phyloP scores from a whole-genome alignment of 2,797 vertebrate genomes.

The Mus caroli region DNA sequence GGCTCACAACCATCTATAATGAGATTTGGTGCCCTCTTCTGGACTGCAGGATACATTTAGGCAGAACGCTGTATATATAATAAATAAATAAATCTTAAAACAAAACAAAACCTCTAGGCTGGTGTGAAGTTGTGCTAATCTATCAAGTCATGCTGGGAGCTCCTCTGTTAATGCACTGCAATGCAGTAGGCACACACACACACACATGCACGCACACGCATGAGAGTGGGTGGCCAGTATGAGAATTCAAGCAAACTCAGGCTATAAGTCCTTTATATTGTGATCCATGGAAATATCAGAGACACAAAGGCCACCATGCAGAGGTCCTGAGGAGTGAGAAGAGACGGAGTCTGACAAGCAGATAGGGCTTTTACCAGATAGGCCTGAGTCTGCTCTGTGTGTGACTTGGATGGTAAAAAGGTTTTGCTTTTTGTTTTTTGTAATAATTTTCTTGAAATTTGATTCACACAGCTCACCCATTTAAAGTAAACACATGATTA shows the following conservation, averaged over 20 bases:
- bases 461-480: not conserved
- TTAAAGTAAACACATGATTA: not conserved
- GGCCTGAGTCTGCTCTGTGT: not conserved
- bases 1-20: too few species aligned
- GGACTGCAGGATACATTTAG: too few species aligned
- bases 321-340: not conserved
- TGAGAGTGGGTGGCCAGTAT: not conserved
- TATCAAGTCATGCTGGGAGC: not conserved
- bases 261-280: not conserved
- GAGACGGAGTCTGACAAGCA: not conserved
- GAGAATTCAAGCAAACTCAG: not conserved
- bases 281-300: not conserved
- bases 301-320: not conserved
- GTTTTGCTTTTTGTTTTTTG: not conserved
- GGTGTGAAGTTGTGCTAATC: not conserved
- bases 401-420: not conserved
- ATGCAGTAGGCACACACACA: too few species aligned
- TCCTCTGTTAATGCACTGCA: not conserved
- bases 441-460: conserved; percentile 24
- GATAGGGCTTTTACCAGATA: not conserved
- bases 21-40: too few species aligned
- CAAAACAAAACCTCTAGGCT: not conserved
- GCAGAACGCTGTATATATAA: too few species aligned
- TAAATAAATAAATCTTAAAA: too few species aligned
- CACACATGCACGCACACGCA: too few species aligned